Conservation (phyloP, 2,888 invertebrate species). For the Drosophila pseudotalamancana region DNA sequence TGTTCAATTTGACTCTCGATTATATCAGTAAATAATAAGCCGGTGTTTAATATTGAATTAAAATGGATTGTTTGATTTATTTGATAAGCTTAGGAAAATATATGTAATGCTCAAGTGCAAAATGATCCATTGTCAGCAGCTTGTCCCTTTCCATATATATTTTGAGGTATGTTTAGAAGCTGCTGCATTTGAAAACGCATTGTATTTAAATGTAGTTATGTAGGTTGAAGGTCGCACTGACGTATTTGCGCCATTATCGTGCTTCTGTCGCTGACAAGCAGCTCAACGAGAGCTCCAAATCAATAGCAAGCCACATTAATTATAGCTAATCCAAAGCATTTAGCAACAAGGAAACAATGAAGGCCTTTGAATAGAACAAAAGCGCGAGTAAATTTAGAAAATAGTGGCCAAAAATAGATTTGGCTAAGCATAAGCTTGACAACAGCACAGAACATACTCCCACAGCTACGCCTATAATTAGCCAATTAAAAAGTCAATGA, state of each 20-base stretch:
- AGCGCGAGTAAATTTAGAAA: constrained; percentile 36
- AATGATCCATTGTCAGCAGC: background rate
- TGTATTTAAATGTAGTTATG: background rate
- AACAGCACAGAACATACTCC: background rate
- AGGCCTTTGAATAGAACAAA: constrained; percentile 34
- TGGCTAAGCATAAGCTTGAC: background rate
- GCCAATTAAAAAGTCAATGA: constrained; percentile 60
- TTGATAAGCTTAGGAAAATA: background rate
- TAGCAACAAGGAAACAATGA: constrained; percentile 2
- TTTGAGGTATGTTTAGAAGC: too few relatives aligned
- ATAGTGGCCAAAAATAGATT: background rate
- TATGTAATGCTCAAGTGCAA: background rate
- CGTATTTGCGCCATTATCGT: constrained; percentile 35
- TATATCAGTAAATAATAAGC: background rate
- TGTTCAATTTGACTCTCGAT: too few relatives aligned
- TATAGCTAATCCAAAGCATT: constrained; percentile 41
- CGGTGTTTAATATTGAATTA: background rate
- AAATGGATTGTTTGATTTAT: background rate
- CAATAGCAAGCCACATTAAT: constrained; percentile 31
- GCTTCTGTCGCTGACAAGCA: constrained; percentile 13
- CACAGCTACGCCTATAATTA: constrained; percentile 4
- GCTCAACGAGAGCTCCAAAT: constrained; percentile 27
- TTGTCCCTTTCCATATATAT: too few relatives aligned
- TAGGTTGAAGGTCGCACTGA: constrained; percentile 13
- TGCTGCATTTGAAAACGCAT: background rate